These are phyloP conservation scores for Synodontis membranacea DNA, from an alignment of 2,113 vertebrate species.

Conservation along the genomic window DNA sequence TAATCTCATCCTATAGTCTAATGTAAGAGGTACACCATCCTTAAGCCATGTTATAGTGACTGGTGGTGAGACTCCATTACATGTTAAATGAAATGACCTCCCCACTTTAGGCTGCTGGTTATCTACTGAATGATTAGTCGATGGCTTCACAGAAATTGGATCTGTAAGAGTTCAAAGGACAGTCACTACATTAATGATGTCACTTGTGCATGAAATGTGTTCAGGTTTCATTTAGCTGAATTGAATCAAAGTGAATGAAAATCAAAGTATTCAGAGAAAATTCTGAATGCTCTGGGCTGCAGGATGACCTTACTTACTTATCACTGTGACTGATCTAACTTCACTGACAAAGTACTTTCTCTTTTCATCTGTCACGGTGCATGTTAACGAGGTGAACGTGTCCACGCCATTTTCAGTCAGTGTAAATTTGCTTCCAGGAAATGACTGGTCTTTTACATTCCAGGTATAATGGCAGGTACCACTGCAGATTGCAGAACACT, in stretches of 20 bases:
- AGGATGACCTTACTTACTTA: constrained; percentile 57
- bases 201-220: background rate
- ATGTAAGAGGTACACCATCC: constrained; percentile 46
- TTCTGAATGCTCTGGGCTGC: background rate
- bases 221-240: background rate
- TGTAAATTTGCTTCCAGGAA: constrained; percentile 29
- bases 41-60: constrained; percentile 52
- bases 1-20: constrained; percentile 44
- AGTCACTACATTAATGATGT: background rate
- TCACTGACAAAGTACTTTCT: background rate
- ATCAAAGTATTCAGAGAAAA: background rate
- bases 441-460: constrained; percentile 24
- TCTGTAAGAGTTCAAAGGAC: constrained; percentile 49
- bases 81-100: constrained; percentile 51
- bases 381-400: constrained; percentile 31
- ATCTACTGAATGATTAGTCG: constrained; percentile 21
- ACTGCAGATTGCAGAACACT: constrained; percentile 55
- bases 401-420: constrained; percentile 56
- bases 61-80: constrained; percentile 25
- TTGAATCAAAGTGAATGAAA: background rate
- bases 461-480: constrained; percentile 57
- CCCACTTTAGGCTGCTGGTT: constrained; percentile 38
- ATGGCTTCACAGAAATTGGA: constrained; percentile 50
- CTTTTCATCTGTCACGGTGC: constrained; percentile 36
- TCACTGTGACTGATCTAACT: constrained; percentile 38